Percentiles rank a stretch among this genome's conserved stretches.
phyloP scores from a whole-genome alignment of 1,140 invertebrate genomes.

The Drosophila virilis region DNA sequence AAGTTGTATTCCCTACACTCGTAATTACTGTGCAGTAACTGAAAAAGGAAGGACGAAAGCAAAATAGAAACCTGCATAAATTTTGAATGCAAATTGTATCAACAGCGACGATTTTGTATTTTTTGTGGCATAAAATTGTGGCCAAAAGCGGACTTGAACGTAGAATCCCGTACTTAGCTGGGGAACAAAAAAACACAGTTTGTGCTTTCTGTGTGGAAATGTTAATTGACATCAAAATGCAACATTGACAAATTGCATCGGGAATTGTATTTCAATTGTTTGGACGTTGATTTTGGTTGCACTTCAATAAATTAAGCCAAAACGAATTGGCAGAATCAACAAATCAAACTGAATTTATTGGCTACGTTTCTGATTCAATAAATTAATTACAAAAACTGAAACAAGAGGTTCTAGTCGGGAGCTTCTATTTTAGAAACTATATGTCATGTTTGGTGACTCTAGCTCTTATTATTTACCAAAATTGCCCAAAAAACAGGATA shows the following conservation, averaged over 20 bases:
- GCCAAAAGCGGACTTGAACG: constrained; percentile 24
- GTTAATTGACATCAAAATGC: constrained; percentile 59
- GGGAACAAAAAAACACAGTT: not conserved
- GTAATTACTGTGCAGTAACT: constrained; percentile 53
- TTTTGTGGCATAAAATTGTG: constrained; percentile 32
- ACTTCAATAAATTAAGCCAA: constrained; percentile 37
- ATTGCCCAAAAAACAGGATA: no score
- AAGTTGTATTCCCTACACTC: constrained; percentile 42
- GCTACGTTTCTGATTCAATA: no score
- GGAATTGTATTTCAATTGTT: constrained; percentile 49
- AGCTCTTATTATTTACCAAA: no score
- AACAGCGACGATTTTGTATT: not conserved
- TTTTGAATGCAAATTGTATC: constrained; percentile 63
- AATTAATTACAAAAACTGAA: no score
- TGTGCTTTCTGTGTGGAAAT: constrained; percentile 14
- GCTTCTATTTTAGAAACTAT: no score
- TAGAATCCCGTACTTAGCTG: constrained; percentile 6
- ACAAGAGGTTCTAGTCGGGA: no score
- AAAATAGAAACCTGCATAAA: constrained; percentile 54
- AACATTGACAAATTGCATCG: constrained; percentile 58
- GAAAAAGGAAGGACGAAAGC: constrained; percentile 27
- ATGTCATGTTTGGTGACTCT: no score
- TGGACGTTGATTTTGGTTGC: constrained; percentile 40
- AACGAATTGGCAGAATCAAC: not conserved
- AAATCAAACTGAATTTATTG: not conserved